Conservation (phyloP, 2,888 invertebrate species). For the Pollenia griseotomentosa region DNA sequence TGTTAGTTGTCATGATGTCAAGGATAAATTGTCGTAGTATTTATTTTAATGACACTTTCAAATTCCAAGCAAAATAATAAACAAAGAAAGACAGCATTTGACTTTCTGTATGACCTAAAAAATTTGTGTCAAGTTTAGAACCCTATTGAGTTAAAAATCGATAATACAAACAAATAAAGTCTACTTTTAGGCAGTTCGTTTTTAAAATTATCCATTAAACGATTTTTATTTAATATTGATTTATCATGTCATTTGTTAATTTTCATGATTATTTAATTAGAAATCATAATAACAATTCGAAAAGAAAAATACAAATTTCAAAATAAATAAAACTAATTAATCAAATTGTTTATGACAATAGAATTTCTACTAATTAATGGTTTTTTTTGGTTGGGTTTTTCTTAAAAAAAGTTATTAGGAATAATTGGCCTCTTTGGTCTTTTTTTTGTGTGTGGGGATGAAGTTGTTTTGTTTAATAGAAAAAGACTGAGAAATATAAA, state of each 20-base stretch:
- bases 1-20: conserved; percentile 17
- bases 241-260: conserved; percentile 20
- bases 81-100: not conserved
- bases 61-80: not conserved
- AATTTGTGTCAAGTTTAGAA: conserved; percentile 22
- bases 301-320: not conserved
- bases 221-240: not conserved
- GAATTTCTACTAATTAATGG: not conserved
- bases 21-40: conserved; percentile 28
- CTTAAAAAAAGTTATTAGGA: not conserved
- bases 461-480: too few relatives aligned
- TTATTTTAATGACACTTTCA: conserved; percentile 27
- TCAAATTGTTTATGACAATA: conserved; percentile 7
- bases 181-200: conserved; percentile 1
- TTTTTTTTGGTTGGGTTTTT: not conserved
- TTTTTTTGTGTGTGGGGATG: too few relatives aligned
- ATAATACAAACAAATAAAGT: not conserved
- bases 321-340: conserved; percentile 19
- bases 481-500: too few relatives aligned
- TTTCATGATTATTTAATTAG: conserved; percentile 24
- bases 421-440: too few relatives aligned
- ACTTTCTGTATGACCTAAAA: conserved; percentile 1
- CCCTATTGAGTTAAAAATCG: not conserved
- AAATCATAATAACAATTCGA: not conserved
- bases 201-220: not conserved